Evolutionary conservation across 2,888 invertebrate species (phyloP).

Genomic region (Drosophila austrosaltans): DNA sequence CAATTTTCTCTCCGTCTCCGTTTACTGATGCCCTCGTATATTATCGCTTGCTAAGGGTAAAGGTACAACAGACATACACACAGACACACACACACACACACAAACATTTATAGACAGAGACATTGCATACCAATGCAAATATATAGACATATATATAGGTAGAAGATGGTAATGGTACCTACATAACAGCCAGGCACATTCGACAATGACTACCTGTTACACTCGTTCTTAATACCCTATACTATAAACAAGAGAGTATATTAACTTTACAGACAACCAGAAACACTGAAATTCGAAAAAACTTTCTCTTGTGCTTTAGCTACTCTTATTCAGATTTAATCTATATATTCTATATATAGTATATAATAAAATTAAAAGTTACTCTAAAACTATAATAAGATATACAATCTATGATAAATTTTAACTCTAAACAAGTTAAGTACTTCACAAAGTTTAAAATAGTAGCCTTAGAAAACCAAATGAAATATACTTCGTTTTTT

Average conservation of each 20-base stretch:
- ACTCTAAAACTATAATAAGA: too few species aligned
- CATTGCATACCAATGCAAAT: background rate
- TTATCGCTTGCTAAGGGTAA: conserved; percentile 15
- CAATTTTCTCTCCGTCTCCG: background rate
- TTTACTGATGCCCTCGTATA: conserved; percentile 28
- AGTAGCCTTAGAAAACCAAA: too few species aligned
- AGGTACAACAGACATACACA: conserved; percentile 23
- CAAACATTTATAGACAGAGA: too few species aligned
- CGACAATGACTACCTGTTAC: conserved; percentile 64
- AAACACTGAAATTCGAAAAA: too few species aligned
- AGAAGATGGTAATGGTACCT: conserved; percentile 17
- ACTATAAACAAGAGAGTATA: background rate
- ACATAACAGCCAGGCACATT: conserved; percentile 16
- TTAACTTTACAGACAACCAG: background rate
- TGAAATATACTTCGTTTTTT: too few species aligned
- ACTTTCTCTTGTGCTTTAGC: too few species aligned
- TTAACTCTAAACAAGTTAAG: background rate
- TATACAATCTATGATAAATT: background rate
- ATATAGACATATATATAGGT: conserved; percentile 1
- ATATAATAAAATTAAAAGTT: too few species aligned
- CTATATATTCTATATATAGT: too few species aligned
- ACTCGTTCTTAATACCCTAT: conserved; percentile 41
- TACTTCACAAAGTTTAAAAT: too few species aligned
- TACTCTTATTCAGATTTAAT: background rate
- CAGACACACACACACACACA: background rate